Conservation (phyloP, 2,888 invertebrate species). For the Meandrusa payeni region DNA sequence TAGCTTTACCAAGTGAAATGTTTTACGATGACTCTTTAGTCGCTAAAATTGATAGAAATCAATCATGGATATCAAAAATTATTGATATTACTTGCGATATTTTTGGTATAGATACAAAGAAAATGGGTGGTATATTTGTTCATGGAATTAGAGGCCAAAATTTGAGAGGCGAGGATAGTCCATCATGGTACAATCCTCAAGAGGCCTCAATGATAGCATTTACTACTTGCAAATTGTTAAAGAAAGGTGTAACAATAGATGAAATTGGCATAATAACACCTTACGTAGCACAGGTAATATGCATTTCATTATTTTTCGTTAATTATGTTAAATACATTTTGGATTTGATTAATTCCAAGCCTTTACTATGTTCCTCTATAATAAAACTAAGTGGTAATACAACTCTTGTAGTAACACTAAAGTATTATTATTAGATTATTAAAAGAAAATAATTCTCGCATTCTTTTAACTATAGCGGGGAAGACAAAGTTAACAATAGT, state of each 20-base stretch:
- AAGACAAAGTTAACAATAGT: no score
- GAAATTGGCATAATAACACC: conserved; percentile 96
- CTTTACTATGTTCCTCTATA: no score
- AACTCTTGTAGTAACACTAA: no score
- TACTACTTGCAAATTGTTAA: conserved; percentile 83
- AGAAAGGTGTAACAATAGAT: conserved; percentile 80
- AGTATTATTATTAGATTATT: no score
- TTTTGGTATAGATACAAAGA: conserved; percentile 43
- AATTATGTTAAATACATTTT: no score
- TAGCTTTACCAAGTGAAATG: conserved; percentile 87
- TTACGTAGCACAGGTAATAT: conserved; percentile 95
- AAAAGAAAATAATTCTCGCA: no score
- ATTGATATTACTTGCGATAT: conserved; percentile 46
- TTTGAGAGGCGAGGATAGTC: conserved; percentile 86
- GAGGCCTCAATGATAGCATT: conserved; percentile 85
- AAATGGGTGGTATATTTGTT: conserved; percentile 82
- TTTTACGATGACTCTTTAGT: conserved; percentile 92
- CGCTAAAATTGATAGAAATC: conserved; percentile 76
- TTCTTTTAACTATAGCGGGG: no score
- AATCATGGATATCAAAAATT: conserved; percentile 47
- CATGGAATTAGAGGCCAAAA: conserved; percentile 87
- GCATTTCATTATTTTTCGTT: conserved; percentile 2
- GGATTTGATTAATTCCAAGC: no score
- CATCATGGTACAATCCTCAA: conserved; percentile 94
- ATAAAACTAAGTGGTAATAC: no score